A percentile compares a stretch with the other conserved stretches of the same genome.
Conservation (phyloP, 1,140 invertebrate genomes). For the Vanessa atalanta region DNA sequence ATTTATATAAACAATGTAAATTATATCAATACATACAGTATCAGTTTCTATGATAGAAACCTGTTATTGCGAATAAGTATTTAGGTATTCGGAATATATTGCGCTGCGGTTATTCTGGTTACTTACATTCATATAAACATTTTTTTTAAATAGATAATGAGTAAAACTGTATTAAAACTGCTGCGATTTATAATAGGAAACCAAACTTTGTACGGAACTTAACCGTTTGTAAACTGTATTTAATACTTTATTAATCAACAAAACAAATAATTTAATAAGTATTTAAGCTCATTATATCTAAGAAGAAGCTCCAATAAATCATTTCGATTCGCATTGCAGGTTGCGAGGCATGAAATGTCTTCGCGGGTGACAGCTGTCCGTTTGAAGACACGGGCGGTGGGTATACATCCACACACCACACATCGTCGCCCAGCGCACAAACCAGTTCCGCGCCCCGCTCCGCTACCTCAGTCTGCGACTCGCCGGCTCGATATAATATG, state of each 20-base stretch:
- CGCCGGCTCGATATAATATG: conserved; percentile 54
- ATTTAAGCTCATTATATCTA: neutral
- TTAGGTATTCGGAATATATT: conserved; percentile 35
- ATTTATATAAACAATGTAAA: neutral
- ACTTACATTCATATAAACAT: neutral
- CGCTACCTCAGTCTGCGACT: conserved; percentile 57
- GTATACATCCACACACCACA: conserved; percentile 35
- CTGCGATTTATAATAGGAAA: neutral
- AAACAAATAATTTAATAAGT: no score
- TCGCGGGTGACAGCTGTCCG: conserved; percentile 43
- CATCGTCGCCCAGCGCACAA: conserved; percentile 52
- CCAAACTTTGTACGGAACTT: no score
- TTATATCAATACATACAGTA: conserved; percentile 11
- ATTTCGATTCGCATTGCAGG: conserved; percentile 10
- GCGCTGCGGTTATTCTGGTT: conserved; percentile 15
- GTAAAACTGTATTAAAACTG: neutral
- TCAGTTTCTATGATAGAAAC: conserved; percentile 23
- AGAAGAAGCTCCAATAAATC: conserved; percentile 5
- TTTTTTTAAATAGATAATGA: neutral
- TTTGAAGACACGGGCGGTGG: conserved; percentile 30
- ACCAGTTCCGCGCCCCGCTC: conserved; percentile 61
- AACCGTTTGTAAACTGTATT: no score
- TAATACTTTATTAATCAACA: no score
- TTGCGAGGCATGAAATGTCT: conserved; percentile 27
- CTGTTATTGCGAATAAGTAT: conserved; percentile 39